Percentiles rank a stretch among this genome's conserved stretches.
phyloP scores from a whole-genome alignment of 2,113 vertebrate species.

The Nestor notabilis region DNA sequence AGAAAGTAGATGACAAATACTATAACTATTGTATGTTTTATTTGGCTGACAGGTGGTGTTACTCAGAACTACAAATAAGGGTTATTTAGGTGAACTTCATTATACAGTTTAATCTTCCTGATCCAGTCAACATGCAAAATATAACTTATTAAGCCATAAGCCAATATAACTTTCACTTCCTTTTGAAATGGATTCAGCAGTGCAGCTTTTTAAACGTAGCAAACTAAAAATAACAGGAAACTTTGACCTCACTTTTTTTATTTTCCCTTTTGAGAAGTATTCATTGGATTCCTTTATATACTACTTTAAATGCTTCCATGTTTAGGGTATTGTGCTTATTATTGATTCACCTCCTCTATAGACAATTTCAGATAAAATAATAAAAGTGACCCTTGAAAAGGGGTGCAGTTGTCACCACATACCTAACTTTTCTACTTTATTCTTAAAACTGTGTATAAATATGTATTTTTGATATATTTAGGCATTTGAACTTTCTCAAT shows the following conservation, averaged over 20 bases:
- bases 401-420: not conserved
- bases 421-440: not conserved
- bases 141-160: not conserved
- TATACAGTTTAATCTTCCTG: not conserved
- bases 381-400: not conserved
- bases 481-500: not conserved
- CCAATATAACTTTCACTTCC: not conserved
- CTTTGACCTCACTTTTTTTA: not conserved
- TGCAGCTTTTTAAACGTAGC: not conserved
- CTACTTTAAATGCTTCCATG: not conserved
- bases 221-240: not conserved
- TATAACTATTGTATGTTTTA: not conserved
- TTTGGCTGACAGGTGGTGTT: not conserved
- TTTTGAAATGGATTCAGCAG: not conserved
- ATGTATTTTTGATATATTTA: not conserved
- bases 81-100: not conserved
- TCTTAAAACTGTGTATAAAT: not conserved
- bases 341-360: not conserved
- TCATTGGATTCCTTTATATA: not conserved
- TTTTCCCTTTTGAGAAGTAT: not conserved
- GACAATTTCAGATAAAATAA: not conserved
- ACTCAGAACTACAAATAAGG: not conserved
- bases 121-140: not conserved
- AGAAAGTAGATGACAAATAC: not conserved
- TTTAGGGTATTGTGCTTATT: not conserved